Conservation (phyloP, 2,113 vertebrate species). For the Brienomyrus longianalis region DNA sequence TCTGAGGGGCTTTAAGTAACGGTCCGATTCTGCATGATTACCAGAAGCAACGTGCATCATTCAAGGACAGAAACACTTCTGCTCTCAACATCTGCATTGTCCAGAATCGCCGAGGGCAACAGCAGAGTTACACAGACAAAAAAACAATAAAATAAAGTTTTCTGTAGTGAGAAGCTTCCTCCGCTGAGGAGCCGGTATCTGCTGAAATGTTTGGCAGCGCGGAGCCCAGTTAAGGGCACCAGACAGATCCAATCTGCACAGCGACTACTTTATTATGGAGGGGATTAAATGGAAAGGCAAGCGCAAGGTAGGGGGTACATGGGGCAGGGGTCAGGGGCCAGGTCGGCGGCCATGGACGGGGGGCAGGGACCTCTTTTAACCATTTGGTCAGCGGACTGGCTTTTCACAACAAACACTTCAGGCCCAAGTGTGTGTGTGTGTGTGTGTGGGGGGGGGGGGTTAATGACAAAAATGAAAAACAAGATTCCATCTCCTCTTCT, state of each 20-base stretch:
- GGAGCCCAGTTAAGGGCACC: conserved; percentile 34
- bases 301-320: conserved; percentile 40
- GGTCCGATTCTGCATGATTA: neutral
- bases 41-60: neutral
- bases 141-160: conserved; percentile 8
- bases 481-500: neutral
- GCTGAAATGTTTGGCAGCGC: conserved; percentile 44
- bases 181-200: conserved; percentile 22
- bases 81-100: neutral
- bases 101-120: neutral
- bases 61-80: neutral
- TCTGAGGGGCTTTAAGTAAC: neutral
- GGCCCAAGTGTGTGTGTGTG: neutral
- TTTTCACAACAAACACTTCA: conserved; percentile 14
- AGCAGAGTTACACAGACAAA: neutral
- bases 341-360: conserved; percentile 23
- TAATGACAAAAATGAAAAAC: neutral
- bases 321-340: conserved; percentile 25
- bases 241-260: conserved; percentile 51
- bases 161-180: conserved; percentile 16
- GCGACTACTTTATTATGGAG: conserved; percentile 40
- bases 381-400: conserved; percentile 28
- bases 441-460: neutral
- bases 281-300: conserved; percentile 48
- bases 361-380: conserved; percentile 39